phyloP scores from a whole-genome alignment of 2,888 invertebrate genomes.

The Kuschelorhynchus macadamiae region DNA sequence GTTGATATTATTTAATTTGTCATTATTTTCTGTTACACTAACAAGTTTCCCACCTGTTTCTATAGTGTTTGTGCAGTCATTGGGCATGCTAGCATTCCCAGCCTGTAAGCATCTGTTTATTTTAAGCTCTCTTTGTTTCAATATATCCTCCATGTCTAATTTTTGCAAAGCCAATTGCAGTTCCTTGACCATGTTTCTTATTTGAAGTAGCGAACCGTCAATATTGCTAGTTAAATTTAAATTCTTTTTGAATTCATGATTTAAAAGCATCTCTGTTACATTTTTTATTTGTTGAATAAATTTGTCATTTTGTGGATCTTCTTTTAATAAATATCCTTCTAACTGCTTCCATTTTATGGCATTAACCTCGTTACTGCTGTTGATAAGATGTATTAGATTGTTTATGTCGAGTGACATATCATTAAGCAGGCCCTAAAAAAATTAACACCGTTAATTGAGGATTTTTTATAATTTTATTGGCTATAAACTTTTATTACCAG shows the following conservation, averaged over 20 bases:
- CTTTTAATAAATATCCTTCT: slow-evolving; percentile 8
- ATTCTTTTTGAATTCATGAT: neutral
- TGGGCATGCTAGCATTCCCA: too few species aligned
- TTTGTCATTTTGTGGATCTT: neutral
- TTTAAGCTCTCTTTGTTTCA: too few species aligned
- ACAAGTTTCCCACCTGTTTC: too few species aligned
- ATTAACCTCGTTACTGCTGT: neutral
- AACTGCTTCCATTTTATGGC: slow-evolving; percentile 16
- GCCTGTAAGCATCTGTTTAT: too few species aligned
- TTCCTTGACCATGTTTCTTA: neutral
- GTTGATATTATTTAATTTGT: neutral
- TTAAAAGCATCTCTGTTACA: slow-evolving; percentile 4
- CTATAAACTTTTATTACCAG: neutral
- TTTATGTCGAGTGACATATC: slow-evolving; percentile 18
- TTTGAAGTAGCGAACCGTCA: neutral
- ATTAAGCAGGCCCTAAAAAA: slow-evolving; percentile 21
- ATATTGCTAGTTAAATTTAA: slow-evolving; percentile 2
- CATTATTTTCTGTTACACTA: neutral
- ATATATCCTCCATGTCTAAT: too few species aligned
- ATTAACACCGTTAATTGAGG: neutral
- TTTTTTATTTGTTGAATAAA: slow-evolving; percentile 17
- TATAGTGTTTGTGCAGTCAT: neutral
- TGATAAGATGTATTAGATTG: slow-evolving; percentile 7
- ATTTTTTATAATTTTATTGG: neutral
- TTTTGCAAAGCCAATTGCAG: neutral